Evolutionary conservation across 2,113 vertebrate genomes (phyloP).

Genomic region (Ictidomys tridecemlineatus): DNA sequence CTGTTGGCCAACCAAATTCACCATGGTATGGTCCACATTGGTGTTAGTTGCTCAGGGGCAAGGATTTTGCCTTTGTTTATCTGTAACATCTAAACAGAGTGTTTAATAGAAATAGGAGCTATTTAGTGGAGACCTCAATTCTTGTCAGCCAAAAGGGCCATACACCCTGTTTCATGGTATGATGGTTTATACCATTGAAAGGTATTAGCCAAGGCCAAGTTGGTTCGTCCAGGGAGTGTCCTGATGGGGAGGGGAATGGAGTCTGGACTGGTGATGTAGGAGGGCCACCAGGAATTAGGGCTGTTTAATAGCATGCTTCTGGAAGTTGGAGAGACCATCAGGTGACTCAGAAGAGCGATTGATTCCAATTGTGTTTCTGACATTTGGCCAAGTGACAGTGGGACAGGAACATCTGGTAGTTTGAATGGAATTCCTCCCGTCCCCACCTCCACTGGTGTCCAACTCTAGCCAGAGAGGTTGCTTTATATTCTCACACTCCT

Average conservation of each 20-base stretch:
- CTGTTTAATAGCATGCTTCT: background rate
- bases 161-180: rapidly evolving
- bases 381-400: background rate
- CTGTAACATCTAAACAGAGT: background rate
- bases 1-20: too few relatives aligned
- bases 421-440: background rate
- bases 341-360: background rate
- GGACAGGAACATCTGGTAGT: background rate
- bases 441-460: background rate
- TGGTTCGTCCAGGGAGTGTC: background rate
- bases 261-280: background rate
- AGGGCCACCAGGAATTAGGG: background rate
- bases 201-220: background rate
- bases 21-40: background rate
- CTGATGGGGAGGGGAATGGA: background rate
- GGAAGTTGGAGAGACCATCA: background rate
- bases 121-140: background rate
- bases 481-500: rapidly evolving
- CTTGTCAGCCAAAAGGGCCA: background rate
- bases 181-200: background rate
- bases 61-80: background rate
- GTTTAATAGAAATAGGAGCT: background rate
- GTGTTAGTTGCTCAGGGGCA: background rate
- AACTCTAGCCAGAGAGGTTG: background rate
- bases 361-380: background rate